Evolutionary conservation across 1,140 invertebrate species (phyloP).

Genomic region (Drosophila triauraria): DNA sequence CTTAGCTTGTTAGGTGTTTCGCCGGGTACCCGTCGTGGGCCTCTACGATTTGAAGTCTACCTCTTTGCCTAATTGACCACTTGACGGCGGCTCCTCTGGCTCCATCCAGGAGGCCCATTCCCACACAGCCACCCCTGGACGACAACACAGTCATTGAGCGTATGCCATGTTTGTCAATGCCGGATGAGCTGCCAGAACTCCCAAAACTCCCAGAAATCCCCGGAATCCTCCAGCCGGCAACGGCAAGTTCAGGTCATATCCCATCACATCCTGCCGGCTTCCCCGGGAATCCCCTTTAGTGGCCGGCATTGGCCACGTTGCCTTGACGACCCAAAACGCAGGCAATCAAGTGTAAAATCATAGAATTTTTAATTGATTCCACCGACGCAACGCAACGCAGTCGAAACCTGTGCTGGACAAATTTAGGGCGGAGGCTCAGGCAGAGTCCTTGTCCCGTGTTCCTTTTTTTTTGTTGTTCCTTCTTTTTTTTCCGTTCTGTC

Average conservation of each 20-base stretch:
- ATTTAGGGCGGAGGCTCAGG: constrained; percentile 7
- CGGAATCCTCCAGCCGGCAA: constrained; percentile 4
- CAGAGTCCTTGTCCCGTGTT: constrained; percentile 24
- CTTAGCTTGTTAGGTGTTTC: constrained; percentile 1
- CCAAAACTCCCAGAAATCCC: constrained; percentile 13
- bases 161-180: constrained; percentile 47
- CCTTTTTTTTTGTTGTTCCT: constrained; percentile 13
- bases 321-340: constrained; percentile 72
- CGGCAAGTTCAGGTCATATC: constrained; percentile 39
- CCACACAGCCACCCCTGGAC: constrained; percentile 11
- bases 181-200: constrained; percentile 29
- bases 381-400: constrained; percentile 49
- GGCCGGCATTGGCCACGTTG: constrained; percentile 38
- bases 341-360: constrained; percentile 81
- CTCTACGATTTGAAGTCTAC: constrained; percentile 18
- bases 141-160: constrained; percentile 34
- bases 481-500: constrained; percentile 16
- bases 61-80: constrained; percentile 55
- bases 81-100: constrained; percentile 48
- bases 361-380: constrained; percentile 81
- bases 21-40: not conserved
- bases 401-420: constrained; percentile 28
- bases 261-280: not conserved
- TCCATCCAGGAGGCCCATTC: not conserved
- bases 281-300: constrained; percentile 3